Evolutionary conservation across 2,888 invertebrate genomes (phyloP), one percentile per base, ranked within the genome.

Genomic region (Sthenelais limicola): DNA sequence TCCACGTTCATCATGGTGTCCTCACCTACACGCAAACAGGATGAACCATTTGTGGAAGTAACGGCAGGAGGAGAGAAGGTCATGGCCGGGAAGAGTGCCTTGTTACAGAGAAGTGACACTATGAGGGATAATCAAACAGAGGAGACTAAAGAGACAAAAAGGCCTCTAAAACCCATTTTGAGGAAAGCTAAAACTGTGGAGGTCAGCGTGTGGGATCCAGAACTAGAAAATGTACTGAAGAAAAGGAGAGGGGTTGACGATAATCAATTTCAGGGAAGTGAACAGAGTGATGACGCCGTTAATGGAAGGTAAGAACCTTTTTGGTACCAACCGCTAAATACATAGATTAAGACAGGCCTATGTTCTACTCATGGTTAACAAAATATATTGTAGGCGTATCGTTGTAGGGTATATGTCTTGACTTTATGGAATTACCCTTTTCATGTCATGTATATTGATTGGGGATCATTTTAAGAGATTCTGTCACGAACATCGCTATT

Each of bases 141-240:
- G 18, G 24, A 21, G 62, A n/a, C 56, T 32, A 28, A 35, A 1
- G 24, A 35, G 7, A 24, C 24, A 9, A 21, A 26, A 21, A 51
- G 32, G 32, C 68, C 33, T 28, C 49, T 49, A 28, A 48, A 51
- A 32, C 49, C 68, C 3, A 48, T 51, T 3, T 52, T 68, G 24
- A 49, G 68, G 18, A 68, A 68, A 35, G 51, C 68, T 15, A 48
- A 68, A 35, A 68, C 68, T 7, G 48, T 68, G 32, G 68, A 68
- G 5, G 49, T 68, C n/a, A 51, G 51, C 21, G 52, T 30, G 51
- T 68, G 48, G 7, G 85, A 83, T 70, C 80, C 81, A 7, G 80
- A 84, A 74, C 73, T 83, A 47, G 82, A 81, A 0, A 74, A 76
- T 26, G 82, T 82, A 47, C 74, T 82, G 58, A 78, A 80, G 71